Base-by-base conservation (phyloP, 2,797 vertebrate genomes). In the Hylomyscus alleni region DNA sequence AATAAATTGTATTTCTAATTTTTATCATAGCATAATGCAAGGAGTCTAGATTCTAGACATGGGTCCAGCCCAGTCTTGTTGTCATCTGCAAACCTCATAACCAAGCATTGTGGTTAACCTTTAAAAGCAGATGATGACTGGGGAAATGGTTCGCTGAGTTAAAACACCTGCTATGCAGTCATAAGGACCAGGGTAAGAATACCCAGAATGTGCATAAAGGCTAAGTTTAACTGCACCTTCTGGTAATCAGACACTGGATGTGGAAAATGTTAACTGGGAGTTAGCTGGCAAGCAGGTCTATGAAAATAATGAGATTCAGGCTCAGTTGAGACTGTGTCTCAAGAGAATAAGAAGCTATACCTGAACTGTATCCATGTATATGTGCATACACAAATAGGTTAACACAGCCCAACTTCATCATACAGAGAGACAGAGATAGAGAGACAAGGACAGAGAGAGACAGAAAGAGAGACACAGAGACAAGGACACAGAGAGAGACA, bases 401-500 rank as follows among this genome's bases (percentile, higher is more conserved):
- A 67, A 34, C 5, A 34, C 65, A 67, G 31, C 65, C 14, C 7
- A 67, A 67, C 0, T 34, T 34, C 65, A 31, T 31, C 29, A 65
- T 14, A 34, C 31, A 65, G 11, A 58, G 17, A 20, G 1, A 24
- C 10, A 47, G 4, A 26, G 67, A 37, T 6, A 37, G 11, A 10
- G 15, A 69, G 65, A 69, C 4, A 69, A 4, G n/a, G 65, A 69
- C 13, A 60, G 40, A 47, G 26, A 52, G 50, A 20, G 50, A n/a
- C n/a, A n/a, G n/a, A n/a, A n/a, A n/a, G 47, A 47, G 1, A 77
- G 60, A 62, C 10, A 26, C 2, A 62, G 60, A 62, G 62, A 31
- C 44, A 44, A 3, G 6, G 22, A 26, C 2, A 10, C 2, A 60
- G 0, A 24, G 29, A 67, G 3, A 31, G 3, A 17, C n/a, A 75